Evolutionary conservation across 1,140 invertebrate genomes (phyloP).

Genomic region (Drosophila nebulosa): DNA sequence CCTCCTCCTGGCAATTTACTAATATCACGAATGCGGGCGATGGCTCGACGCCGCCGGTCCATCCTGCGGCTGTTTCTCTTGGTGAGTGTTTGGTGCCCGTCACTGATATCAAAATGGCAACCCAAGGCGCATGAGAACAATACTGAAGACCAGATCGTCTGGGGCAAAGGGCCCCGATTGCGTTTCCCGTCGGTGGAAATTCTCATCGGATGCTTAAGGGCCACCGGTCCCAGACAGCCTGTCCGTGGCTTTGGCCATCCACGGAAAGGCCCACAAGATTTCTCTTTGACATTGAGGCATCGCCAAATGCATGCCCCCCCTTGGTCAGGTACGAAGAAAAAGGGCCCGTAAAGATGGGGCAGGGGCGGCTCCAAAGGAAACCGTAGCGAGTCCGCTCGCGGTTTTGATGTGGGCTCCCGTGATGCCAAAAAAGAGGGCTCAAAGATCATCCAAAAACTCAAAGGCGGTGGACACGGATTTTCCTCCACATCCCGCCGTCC

Average conservation of each 20-base stretch:
- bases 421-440: slow-evolving; percentile 95
- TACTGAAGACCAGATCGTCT: slow-evolving; percentile 93
- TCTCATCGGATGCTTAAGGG: slow-evolving; percentile 84
- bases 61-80: slow-evolving; percentile 84
- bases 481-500: slow-evolving; percentile 91
- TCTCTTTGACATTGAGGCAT: slow-evolving; percentile 92
- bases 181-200: slow-evolving; percentile 76
- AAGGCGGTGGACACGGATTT: slow-evolving; percentile 92
- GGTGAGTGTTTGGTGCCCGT: slow-evolving; percentile 88
- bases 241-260: slow-evolving; percentile 97
- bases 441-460: slow-evolving; percentile 95
- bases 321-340: slow-evolving; percentile 86
- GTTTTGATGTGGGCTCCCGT: slow-evolving; percentile 94
- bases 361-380: slow-evolving; percentile 84
- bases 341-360: slow-evolving; percentile 84
- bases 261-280: slow-evolving; percentile 91
- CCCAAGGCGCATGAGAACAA: slow-evolving; percentile 93
- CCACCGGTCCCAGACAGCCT: slow-evolving; percentile 91
- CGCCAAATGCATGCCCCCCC: slow-evolving; percentile 85
- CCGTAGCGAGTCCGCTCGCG: slow-evolving; percentile 84
- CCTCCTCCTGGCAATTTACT: slow-evolving; percentile 90
- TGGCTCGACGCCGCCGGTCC: slow-evolving; percentile 86
- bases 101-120: slow-evolving; percentile 92
- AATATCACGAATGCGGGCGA: slow-evolving; percentile 89
- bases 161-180: slow-evolving; percentile 82